phyloP scores from a whole-genome alignment of 2,113 vertebrate species.

The Trinectes maculatus region DNA sequence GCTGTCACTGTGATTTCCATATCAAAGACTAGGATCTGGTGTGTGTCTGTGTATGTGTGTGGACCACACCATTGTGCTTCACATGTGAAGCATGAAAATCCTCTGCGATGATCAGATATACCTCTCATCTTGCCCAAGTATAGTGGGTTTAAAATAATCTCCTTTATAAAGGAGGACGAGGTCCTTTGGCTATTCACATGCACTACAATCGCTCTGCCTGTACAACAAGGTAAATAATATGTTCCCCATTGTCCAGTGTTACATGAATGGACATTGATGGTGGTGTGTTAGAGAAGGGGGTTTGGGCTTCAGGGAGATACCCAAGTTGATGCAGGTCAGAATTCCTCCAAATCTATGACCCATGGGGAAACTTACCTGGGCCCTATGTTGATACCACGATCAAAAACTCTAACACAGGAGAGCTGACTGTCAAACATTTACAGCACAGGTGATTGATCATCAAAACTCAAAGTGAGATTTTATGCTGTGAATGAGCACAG shows the following conservation, averaged over 20 bases:
- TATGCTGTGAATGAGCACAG: too few relatives aligned
- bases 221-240: constrained; percentile 79
- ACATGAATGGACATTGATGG: constrained; percentile 61
- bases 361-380: constrained; percentile 53
- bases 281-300: constrained; percentile 58
- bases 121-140: constrained; percentile 67
- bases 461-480: neutral
- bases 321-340: constrained; percentile 49
- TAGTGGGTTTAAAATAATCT: constrained; percentile 70
- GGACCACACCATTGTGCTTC: constrained; percentile 59
- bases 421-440: constrained; percentile 18
- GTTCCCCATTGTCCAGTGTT: constrained; percentile 75
- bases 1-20: constrained; percentile 73
- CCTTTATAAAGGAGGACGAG: constrained; percentile 59
- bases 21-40: constrained; percentile 71
- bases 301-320: constrained; percentile 55
- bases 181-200: constrained; percentile 64
- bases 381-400: constrained; percentile 33
- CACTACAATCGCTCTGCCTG: constrained; percentile 76
- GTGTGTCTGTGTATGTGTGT: constrained; percentile 44
- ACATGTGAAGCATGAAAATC: constrained; percentile 73
- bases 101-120: constrained; percentile 74
- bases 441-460: neutral
- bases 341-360: constrained; percentile 71
- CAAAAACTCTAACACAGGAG: constrained; percentile 20